A percentile compares a stretch with the other conserved stretches of the same genome.
phyloP scores from a whole-genome alignment of 2,797 vertebrate genomes.

The Gymnopithys bicolor region DNA sequence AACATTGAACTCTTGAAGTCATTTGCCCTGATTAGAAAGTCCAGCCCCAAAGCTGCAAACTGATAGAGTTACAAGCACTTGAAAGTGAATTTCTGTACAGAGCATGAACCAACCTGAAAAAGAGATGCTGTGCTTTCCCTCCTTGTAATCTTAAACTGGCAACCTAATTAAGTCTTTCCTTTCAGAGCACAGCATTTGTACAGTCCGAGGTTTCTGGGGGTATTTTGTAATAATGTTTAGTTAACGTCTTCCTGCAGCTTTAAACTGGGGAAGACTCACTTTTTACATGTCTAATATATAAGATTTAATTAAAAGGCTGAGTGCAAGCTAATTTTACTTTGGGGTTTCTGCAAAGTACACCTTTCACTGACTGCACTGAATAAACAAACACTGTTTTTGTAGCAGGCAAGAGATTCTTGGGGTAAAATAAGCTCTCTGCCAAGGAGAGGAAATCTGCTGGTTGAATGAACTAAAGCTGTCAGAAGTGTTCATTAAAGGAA shows the following conservation, averaged over 20 bases:
- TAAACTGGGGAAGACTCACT: background rate
- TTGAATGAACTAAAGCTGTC: background rate
- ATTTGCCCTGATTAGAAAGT: background rate
- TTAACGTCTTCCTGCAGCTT: background rate
- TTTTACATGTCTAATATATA: background rate
- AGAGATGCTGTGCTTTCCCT: background rate
- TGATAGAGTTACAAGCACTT: background rate
- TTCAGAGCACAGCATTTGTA: background rate
- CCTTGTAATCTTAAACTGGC: background rate
- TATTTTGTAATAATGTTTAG: background rate
- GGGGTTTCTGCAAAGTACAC: background rate
- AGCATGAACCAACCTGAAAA: background rate
- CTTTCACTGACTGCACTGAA: slow-evolving; percentile 23
- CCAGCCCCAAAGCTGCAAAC: background rate
- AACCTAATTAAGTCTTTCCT: background rate
- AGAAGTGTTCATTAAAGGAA: slow-evolving; percentile 12
- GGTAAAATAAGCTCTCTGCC: background rate
- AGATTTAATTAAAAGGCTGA: background rate
- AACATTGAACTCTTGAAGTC: background rate
- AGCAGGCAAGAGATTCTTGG: slow-evolving; percentile 14
- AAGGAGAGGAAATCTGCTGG: background rate
- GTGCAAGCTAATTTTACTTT: background rate
- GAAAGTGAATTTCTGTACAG: background rate
- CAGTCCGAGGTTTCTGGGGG: background rate
- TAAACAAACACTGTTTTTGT: slow-evolving; percentile 10